phyloP scores from a whole-genome alignment of 2,797 vertebrate genomes.

The Chanos chanos region DNA sequence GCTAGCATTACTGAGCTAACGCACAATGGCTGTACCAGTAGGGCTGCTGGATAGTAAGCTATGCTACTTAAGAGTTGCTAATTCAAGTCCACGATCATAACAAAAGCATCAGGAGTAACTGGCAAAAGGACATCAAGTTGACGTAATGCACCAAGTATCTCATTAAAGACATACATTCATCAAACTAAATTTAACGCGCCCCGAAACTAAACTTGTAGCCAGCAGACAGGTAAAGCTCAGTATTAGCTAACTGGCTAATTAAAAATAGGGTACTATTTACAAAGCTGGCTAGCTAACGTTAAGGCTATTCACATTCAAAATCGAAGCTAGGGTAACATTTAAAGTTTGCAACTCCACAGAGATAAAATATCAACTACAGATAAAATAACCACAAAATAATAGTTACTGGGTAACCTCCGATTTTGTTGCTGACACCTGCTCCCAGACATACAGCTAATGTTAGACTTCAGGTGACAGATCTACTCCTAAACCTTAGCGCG shows the following conservation, averaged over 20 bases:
- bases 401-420: no score
- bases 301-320: neutral
- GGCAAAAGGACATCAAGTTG: neutral
- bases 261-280: neutral
- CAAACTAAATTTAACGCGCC: neutral
- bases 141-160: neutral
- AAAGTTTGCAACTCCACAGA: conserved; percentile 6
- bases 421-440: no score
- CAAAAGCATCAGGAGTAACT: neutral
- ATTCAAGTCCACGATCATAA: conserved; percentile 1
- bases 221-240: neutral
- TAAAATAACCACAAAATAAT: neutral
- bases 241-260: neutral
- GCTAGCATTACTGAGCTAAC: neutral
- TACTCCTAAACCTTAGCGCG: neutral
- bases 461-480: no score
- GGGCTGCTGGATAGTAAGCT: neutral
- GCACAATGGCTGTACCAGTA: no score
- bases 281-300: neutral
- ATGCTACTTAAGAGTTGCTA: neutral
- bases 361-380: neutral
- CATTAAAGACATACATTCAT: neutral
- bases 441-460: no score
- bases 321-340: neutral
- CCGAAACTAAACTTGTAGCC: no score